Evolutionary conservation across 2,113 vertebrate species (phyloP).

Genomic region (Propithecus coquereli): DNA sequence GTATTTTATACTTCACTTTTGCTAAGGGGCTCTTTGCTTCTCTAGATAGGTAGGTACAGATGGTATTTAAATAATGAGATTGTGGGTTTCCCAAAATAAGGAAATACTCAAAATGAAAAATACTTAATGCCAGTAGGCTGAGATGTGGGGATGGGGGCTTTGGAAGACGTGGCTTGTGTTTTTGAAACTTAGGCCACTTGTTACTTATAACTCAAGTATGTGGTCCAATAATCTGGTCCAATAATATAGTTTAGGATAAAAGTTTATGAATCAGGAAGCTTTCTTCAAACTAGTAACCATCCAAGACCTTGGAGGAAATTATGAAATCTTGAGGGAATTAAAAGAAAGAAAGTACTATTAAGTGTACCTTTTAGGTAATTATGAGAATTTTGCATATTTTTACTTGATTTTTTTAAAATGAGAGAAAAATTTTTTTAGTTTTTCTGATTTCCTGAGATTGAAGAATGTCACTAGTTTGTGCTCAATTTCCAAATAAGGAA

Average conservation of each 20-base stretch:
- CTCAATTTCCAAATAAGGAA: slow-evolving; percentile 38
- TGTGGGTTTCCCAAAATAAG: slow-evolving; percentile 17
- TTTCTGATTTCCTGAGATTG: slow-evolving; percentile 33
- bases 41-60: slow-evolving; percentile 40
- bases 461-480: neutral
- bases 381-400: neutral
- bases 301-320: slow-evolving; percentile 4
- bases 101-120: neutral
- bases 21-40: neutral
- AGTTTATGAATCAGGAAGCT: neutral
- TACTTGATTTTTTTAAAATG: neutral
- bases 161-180: slow-evolving; percentile 23
- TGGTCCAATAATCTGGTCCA: neutral
- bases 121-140: neutral
- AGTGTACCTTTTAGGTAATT: neutral
- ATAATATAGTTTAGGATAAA: neutral
- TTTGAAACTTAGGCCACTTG: slow-evolving; percentile 31
- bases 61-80: slow-evolving; percentile 22
- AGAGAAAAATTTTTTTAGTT: neutral
- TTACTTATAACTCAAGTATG: neutral
- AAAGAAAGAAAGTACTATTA: neutral
- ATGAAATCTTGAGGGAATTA: neutral
- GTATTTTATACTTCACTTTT: slow-evolving; percentile 26
- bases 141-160: neutral
- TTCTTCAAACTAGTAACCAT: slow-evolving; percentile 25